Conservation (phyloP, 2,797 vertebrate genomes). For the Coracias cyanogaster region DNA sequence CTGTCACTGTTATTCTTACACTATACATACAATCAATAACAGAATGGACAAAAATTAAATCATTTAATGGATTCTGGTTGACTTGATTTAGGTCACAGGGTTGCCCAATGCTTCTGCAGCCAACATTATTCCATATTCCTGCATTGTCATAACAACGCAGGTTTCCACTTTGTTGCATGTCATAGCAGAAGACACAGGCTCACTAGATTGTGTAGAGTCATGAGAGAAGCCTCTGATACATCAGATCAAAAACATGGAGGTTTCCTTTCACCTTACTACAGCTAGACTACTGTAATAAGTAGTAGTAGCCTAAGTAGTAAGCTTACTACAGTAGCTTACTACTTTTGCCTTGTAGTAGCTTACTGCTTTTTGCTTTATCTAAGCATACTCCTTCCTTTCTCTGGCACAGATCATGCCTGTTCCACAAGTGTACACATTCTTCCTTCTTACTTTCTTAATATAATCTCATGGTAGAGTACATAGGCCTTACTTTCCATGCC, state of each 20-base stretch:
- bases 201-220: neutral
- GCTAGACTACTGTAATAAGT: neutral
- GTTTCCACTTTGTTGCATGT: constrained; percentile 42
- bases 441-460: neutral
- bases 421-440: neutral
- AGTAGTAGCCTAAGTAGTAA: too few relatives aligned
- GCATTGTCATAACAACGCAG: constrained; percentile 28
- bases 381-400: constrained; percentile 11
- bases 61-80: constrained; percentile 80
- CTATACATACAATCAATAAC: constrained; percentile 75
- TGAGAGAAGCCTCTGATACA: neutral
- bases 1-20: constrained; percentile 41
- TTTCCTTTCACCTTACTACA: neutral
- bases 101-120: constrained; percentile 47
- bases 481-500: neutral
- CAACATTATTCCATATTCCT: constrained; percentile 51
- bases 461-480: neutral
- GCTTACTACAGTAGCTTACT: too few relatives aligned
- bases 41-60: constrained; percentile 80
- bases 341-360: too few relatives aligned
- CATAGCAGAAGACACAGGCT: neutral
- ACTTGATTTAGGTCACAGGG: constrained; percentile 74
- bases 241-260: neutral
- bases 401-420: neutral
- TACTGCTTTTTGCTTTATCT: neutral